Evolutionary conservation across 35 echinoderm and acorn worm genomes (phyloP).

Genomic region (Eucidaris tribuloides): DNA sequence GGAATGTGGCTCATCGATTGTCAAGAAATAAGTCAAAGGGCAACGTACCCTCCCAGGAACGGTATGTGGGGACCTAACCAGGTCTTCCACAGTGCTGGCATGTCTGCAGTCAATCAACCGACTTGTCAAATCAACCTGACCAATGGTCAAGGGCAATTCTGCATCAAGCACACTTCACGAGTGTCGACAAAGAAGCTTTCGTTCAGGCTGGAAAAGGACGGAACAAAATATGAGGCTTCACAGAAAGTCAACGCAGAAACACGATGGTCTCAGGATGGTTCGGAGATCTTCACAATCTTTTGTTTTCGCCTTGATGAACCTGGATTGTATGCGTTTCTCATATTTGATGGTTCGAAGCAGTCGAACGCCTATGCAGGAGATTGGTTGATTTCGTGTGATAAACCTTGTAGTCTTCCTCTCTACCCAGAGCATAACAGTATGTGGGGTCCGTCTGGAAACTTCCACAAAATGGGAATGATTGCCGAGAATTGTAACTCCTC

Average conservation of each 20-base stretch:
- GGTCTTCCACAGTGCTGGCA: not conserved
- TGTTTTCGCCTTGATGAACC: not conserved
- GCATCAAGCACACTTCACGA: not conserved
- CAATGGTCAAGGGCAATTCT: not conserved
- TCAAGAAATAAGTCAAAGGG: not conserved
- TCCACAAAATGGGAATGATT: slow-evolving; percentile 7
- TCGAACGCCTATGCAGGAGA: not conserved
- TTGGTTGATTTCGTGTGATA: not conserved
- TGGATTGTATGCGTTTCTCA: not conserved
- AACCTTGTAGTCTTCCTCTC: not conserved
- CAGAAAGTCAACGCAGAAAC: not conserved
- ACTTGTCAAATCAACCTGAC: not conserved
- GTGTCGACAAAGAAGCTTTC: slow-evolving; percentile 8
- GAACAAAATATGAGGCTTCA: not conserved
- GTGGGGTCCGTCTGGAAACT: slow-evolving; percentile 14
- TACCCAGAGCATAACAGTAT: not conserved
- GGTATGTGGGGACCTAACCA: slow-evolving; percentile 11
- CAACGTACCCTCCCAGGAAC: not conserved
- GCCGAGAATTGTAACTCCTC: not conserved
- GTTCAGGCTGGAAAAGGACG: not conserved
- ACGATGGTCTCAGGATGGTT: not conserved
- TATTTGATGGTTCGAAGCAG: slow-evolving; percentile 17
- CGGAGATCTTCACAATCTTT: not conserved
- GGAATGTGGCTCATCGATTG: slow-evolving; percentile 34
- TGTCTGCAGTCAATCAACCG: not conserved